Evolutionary conservation across 2,113 vertebrate genomes (phyloP), one percentile per base, ranked within the genome.

Genomic region (Zosterops borbonicus): DNA sequence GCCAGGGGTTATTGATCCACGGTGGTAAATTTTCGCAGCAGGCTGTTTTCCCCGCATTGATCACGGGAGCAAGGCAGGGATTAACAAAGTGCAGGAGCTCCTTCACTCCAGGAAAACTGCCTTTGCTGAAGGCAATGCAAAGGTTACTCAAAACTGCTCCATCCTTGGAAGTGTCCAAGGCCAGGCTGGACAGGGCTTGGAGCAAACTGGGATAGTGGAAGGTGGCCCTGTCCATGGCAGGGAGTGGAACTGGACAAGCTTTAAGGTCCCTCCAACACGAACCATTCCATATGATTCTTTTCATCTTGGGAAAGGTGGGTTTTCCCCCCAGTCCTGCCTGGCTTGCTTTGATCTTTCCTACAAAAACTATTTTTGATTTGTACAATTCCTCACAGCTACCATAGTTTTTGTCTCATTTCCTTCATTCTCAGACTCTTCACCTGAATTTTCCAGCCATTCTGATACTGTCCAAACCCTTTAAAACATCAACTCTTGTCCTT

Each of bases 1-100:
- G 77, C 83, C 20, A 7, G 85, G 75, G 68, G 47, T 63, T 90
- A 95, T 90, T 41, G 95, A 96, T 96, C 93, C 24, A 3, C 6
- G 21, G 70, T 28, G 90, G 92, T 25, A n/a, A 63, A 90, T 86
- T 88, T 71, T 94, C 93, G 67, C 85, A 86, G 92, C 67, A 4
- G 37, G 87, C 68, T 88, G 59, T 80, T 93, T 88, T 73, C 76
- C 83, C 1, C 0, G 49, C 91, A 92, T 91, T 84, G 91, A 95
- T 92, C 92, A 84, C 0, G 5, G 69, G 20, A 71, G 28, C 78
- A 31, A 73, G 53, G 78, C 46, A 2, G 29, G 81, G 84, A 92
- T 90, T 79, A 89, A 77, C 76, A 11, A 0, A 28, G 65, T 0
- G 13, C 9, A 52, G 63, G 24, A 10, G 53, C 63, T 53, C 84